phyloP scores from a whole-genome alignment of 2,888 invertebrate species.

The Piscicola geometra region DNA sequence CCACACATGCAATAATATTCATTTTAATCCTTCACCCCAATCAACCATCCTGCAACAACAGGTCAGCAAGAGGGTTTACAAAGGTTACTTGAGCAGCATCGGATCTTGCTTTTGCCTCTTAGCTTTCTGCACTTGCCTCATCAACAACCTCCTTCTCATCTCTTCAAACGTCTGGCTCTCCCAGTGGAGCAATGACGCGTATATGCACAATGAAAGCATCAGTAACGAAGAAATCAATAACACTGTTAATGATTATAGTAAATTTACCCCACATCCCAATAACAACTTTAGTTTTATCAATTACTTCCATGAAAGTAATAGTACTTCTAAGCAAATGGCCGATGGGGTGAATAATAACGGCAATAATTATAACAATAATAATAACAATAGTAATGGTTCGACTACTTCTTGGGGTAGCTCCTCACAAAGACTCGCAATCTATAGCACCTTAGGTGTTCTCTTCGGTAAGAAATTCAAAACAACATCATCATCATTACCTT shows the following conservation, averaged over 20 bases:
- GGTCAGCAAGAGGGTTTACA: conserved; percentile 13
- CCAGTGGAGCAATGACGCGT: conserved; percentile 10
- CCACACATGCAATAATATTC: too few relatives aligned
- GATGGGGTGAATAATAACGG: too few relatives aligned
- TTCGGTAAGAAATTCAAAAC: neutral
- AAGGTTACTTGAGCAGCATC: neutral
- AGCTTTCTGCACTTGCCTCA: neutral
- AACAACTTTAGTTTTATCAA: too few relatives aligned
- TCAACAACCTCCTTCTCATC: conserved; percentile 22
- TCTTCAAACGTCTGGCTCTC: conserved; percentile 28
- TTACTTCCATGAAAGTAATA: too few relatives aligned
- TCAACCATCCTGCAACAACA: too few relatives aligned
- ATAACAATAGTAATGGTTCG: neutral
- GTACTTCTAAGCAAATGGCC: too few relatives aligned
- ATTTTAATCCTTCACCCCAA: too few relatives aligned
- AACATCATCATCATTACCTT: too few relatives aligned
- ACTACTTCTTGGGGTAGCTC: neutral
- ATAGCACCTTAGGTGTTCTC: neutral
- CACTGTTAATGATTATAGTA: neutral
- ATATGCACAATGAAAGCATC: neutral
- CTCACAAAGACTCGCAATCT: neutral
- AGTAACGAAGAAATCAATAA: neutral
- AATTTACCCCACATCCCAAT: neutral
- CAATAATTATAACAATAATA: neutral
- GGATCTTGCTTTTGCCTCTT: neutral